Conservation (phyloP, 2,797 vertebrate species). For the Meda fulgida region DNA sequence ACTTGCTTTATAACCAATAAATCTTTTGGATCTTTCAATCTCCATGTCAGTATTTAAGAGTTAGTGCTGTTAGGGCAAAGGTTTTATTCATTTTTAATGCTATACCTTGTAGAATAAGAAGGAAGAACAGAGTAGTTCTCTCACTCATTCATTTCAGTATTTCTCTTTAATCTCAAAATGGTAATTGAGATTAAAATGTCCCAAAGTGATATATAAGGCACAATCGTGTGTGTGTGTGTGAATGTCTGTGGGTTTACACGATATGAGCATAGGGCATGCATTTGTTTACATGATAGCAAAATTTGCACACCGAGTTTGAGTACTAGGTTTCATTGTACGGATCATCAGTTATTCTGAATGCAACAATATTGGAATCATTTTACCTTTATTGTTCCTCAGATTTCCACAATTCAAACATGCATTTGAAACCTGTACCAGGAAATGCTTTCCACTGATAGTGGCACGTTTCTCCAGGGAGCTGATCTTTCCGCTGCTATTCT, state of each 20-base stretch:
- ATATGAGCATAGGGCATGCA: not conserved
- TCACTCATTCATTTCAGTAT: not conserved
- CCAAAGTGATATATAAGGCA: not conserved
- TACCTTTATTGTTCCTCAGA: not conserved
- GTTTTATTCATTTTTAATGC: not conserved
- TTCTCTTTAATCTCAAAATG: constrained; percentile 9
- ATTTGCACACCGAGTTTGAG: not conserved
- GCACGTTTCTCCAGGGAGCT: constrained; percentile 18
- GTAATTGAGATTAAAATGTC: constrained; percentile 2
- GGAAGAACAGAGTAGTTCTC: not conserved
- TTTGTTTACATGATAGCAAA: constrained; percentile 1
- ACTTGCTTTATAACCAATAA: not conserved
- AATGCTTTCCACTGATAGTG: not conserved
- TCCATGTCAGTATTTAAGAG: not conserved
- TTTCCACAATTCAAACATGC: not conserved
- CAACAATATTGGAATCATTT: not conserved
- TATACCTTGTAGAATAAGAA: not conserved
- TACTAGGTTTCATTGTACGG: not conserved
- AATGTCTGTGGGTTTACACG: not conserved
- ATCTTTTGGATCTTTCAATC: not conserved
- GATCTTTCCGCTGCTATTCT: constrained; percentile 34
- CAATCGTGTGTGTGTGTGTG: not conserved
- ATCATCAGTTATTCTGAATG: not conserved
- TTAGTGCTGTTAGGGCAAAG: no score
- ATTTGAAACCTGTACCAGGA: not conserved